Conservation (phyloP, 2,888 invertebrate species). For the Crepidodera aurea region DNA sequence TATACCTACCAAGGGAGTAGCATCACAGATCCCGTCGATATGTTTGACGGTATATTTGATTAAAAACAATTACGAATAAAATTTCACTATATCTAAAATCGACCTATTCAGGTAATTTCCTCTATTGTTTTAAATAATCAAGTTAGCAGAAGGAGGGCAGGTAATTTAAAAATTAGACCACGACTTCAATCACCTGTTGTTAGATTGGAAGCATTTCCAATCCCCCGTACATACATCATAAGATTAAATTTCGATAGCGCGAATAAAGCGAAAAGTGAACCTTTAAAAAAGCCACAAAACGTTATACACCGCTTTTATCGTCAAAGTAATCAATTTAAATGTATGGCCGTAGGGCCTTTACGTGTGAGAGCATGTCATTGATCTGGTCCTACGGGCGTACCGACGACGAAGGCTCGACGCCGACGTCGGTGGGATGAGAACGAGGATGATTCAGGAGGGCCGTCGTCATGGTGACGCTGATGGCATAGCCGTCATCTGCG, state of each 20-base stretch:
- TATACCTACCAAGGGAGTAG: too few species aligned
- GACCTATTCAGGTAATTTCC: too few species aligned
- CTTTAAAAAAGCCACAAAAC: conserved; percentile 12
- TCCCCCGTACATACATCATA: not conserved
- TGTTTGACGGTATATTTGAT: too few species aligned
- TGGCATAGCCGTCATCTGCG: conserved; percentile 19
- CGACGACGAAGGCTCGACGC: conserved; percentile 4
- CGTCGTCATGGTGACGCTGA: conserved; percentile 15
- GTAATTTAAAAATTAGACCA: too few species aligned
- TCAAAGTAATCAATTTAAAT: conserved; percentile 27
- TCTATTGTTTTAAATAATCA: too few species aligned
- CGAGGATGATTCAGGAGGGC: conserved; percentile 15
- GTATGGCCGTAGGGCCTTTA: conserved; percentile 16
- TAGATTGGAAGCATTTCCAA: too few species aligned
- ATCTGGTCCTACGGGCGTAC: conserved; percentile 7
- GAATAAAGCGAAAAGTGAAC: conserved; percentile 1
- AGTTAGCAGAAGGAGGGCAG: too few species aligned
- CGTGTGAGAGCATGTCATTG: conserved; percentile 27
- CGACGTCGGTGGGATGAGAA: conserved; percentile 20
- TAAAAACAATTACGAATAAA: too few species aligned
- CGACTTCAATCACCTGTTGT: too few species aligned
- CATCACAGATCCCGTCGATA: too few species aligned
- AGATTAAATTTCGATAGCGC: not conserved
- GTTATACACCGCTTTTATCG: conserved; percentile 23
- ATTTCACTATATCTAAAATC: too few species aligned